Base-by-base conservation (phyloP, 2,888 invertebrate genomes). In the Smittia sp. region DNA sequence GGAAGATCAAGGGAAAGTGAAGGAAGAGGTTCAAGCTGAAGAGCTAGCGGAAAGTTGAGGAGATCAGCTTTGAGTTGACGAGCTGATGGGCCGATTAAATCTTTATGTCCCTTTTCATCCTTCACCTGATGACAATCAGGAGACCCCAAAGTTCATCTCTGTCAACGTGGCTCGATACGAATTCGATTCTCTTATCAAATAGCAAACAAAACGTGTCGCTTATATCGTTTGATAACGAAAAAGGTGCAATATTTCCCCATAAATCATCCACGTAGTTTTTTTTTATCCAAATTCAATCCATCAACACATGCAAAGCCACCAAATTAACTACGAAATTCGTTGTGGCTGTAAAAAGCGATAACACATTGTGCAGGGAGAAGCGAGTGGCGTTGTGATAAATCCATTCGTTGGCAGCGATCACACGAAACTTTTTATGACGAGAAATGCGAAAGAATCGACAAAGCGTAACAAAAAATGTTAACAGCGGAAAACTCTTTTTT, bases 341-440 rank as follows among this genome's bases (percentile, higher is more conserved):
- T 52, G 4, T 15, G 52, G 13, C 15, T 15, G 15, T 15, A 62
- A 25, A 63, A 63, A 63, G 27, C 58, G 58, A 58, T 58, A 58
- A 58, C 58, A 58, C n/a, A 18, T 58, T 58, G 58, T 22, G 58
- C 58, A 63, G 27, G 63, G 63, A 25, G 27, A 63, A 27, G 15
- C 2, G 1, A 15, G n/a, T 22, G 6, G 20, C 24, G 20, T 63
- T 27, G 69, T 24, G 54, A 69, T 54, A 69, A 69, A 69, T 41
- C 41, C 69, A 69, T 69, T 69, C 54, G 52, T 18, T 54, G 25
- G 69, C 39, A 52, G 41, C 54, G 54, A 69, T 69, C 69, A 27
- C 63, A 27, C n/a, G n/a, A n/a, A n/a, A n/a, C 22, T 58, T 67
- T 67, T 52, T 54, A 24, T 52, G 52, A 54, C 27, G 52, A 69